Base-by-base conservation (phyloP, 1,140 invertebrate species). In the Camponotus pennsylvanicus region DNA sequence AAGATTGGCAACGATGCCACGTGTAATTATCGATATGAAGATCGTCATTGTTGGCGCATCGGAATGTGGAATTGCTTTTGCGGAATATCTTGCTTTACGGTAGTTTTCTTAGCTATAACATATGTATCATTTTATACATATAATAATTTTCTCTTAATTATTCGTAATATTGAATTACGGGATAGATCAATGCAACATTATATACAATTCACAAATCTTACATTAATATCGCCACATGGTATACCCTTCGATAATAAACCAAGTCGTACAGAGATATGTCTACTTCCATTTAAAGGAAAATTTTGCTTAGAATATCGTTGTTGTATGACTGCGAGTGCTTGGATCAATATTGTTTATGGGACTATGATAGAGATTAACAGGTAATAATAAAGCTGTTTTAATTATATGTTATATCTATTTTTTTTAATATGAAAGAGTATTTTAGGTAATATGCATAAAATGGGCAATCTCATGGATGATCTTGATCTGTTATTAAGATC, bases 1-100 rank as follows among this genome's bases (percentile, higher is more conserved):
- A 0, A 94, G 95, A 5, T 93, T 95, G 0, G 95, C 95, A 45
- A 88, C 92, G 34, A 86, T 95, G 49, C 93, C 94, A 1, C 95
- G 94, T 84, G 90, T 94, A 0, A 93, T 94, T 55, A 93, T 97
- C n/a, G 97, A 97, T 82, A 92, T 95, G 9, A 96, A 96, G 85
- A 97, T 98, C 71, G 97, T 98, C 0, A 96, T 98, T 7, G 96
- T 98, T 0, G 97, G 97, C 0, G 97, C 97, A 15, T 97, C 97
- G 64, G 95, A 97, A 63, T 97, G 97, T 9, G 97, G 96, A 1
- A 92, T 98, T 2, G 94, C 97, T 4, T 97, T 97, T 91, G 75
- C 97, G 15, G 97, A 98, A 91, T 94, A 96, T 27, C 93, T 98
- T 4, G 92, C 97, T 57, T 96, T 96, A 88, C 96, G 96, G 96